Evolutionary conservation across 2,888 invertebrate species (phyloP), one percentile per base, ranked within the genome.

Genomic region (Callyntrura guangdongensis): DNA sequence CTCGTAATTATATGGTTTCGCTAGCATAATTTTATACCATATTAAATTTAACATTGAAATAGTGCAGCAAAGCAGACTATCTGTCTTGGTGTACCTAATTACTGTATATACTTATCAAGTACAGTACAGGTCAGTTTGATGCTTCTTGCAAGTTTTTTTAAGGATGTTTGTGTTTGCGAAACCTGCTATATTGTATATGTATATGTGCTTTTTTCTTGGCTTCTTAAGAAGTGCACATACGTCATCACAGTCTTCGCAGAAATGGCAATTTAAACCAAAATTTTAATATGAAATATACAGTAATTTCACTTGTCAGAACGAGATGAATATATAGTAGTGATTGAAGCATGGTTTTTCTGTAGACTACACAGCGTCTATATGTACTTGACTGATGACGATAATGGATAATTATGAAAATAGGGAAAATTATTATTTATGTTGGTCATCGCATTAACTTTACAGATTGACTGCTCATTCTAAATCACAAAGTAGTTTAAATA

Each of bases 231-330:
- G 69, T n/a, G n/a, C n/a, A n/a, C 45, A 72, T 74, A 74, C 49
- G 74, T 74, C 74, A 74, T 74, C 9, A n/a, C n/a, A n/a, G 1
- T 49, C 74, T 74, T 22, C 74, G 5, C 4, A 53, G 74, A 49
- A 74, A 12, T 74, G 4, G 53, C 74, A 74, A 74, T 72, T 47
- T 22, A 72, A 49, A 74, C 53, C 49, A 22, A 27, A 67, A 67
- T 47, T n/a, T 47, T n/a, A 4, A 36, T 22, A 64, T 17, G 17
- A 59, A 20, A 56, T 56, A n/a, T n/a, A n/a, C n/a, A n/a, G n/a
- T n/a, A n/a, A n/a, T n/a, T n/a, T n/a, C n/a, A n/a, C n/a, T n/a
- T n/a, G n/a, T n/a, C n/a, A n/a, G 56, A 56, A 12, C n/a, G 56
- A 6, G 2, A 9, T 9, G 56, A 12, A 47, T 11, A 5, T 47